These are phyloP conservation scores for Tuta absoluta DNA, from an alignment of 2,888 invertebrate genomes.

Conservation along the genomic window DNA sequence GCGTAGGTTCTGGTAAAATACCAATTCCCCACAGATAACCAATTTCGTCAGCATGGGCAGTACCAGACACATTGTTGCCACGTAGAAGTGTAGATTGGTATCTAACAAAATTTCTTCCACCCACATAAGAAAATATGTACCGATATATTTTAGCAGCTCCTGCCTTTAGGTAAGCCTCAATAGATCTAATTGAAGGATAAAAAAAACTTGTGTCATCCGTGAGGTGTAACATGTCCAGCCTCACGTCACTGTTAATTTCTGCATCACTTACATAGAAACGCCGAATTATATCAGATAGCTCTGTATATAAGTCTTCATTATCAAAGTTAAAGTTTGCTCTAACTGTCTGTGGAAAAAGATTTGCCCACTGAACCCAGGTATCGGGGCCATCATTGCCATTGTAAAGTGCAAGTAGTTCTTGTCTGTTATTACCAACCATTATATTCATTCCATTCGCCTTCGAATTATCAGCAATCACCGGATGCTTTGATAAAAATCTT, in stretches of 20 bases:
- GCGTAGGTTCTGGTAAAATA: constrained; percentile 29
- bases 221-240: background rate
- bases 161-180: constrained; percentile 45
- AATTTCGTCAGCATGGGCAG: constrained; percentile 54
- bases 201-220: constrained; percentile 22
- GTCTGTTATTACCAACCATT: constrained; percentile 44
- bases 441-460: constrained; percentile 41
- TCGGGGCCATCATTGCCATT: constrained; percentile 32
- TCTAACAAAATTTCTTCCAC: constrained; percentile 46
- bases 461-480: constrained; percentile 36
- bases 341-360: background rate
- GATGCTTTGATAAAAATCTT: constrained; percentile 40
- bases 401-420: constrained; percentile 37
- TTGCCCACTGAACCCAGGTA: constrained; percentile 36
- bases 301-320: constrained; percentile 33
- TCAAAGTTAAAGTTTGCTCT: constrained; percentile 37
- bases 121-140: constrained; percentile 32
- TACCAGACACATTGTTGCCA: constrained; percentile 39
- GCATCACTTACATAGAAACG: constrained; percentile 24
- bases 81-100: too few relatives aligned
- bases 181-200: constrained; percentile 28
- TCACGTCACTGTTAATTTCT: background rate
- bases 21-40: constrained; percentile 53
- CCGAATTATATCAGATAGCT: constrained; percentile 20
- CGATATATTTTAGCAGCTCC: constrained; percentile 34